Base-by-base conservation (phyloP, 1,140 invertebrate species). In the Procambarus clarkii region DNA sequence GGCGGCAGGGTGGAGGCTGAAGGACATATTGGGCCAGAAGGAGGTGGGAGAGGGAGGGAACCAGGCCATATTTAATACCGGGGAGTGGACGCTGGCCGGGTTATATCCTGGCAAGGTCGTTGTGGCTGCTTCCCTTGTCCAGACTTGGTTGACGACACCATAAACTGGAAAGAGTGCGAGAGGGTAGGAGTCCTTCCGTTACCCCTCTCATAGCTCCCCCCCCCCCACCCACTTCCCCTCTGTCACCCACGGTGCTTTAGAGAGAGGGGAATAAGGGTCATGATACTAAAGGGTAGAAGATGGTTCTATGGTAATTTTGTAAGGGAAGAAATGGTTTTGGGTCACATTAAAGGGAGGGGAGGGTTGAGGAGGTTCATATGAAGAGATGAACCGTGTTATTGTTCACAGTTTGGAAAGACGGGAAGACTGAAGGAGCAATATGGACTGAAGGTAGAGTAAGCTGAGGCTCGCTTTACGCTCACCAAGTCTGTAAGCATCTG, bases 51-150 rank as follows among this genome's bases (percentile, higher is more conserved):
- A 58, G 54, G 54, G 54, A 7, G 4, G 84, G 84, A 76, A 5
- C 74, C 46, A 60, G 76, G 76, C 85, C 85, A 87, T 87, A 87
- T 87, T 87, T 87, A 87, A 79, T 79, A 87, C 85, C 85, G 44
- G 54, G 85, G 85, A 87, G 85, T 87, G 85, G 85, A 87, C 85
- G 74, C 46, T 87, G 85, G 85, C 76, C 85, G 85, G 79, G 85
- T 87, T 87, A 87, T 87, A 64, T 79, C 85, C 58, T 44, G 85
- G 46, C 24, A 64, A 87, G 85, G 85, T 87, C 85, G 85, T 87
- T 87, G 85, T 87, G 85, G 85, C 76, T 60, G 74, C 71, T 48
- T 79, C 85, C 85, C 85, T 79, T 79, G 85, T 87, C 85, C 86
- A 81, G 48, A 81, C 58, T 81, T 82, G 54, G 24, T 88, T 82